These are phyloP conservation scores for Pelagia noctiluca DNA, from an alignment of 30 jellyfish, hydroid and myxozoan genomes.

Conservation along the genomic window DNA sequence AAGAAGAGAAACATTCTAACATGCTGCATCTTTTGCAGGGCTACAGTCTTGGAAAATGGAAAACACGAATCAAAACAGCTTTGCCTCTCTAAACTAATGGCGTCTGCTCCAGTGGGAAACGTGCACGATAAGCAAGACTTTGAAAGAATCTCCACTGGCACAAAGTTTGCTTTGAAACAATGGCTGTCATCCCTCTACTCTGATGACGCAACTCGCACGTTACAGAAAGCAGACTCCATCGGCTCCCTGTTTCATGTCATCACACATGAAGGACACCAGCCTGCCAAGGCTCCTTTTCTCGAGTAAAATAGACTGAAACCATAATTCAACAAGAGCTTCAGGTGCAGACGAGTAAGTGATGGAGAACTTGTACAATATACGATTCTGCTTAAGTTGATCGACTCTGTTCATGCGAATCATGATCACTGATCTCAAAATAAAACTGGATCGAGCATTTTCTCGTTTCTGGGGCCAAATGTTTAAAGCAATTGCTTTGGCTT, in stretches of 20 bases:
- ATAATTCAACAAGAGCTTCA: too few species aligned
- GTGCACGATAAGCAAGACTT: conserved; percentile 45
- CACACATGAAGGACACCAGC: conserved; percentile 77
- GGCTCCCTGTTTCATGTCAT: conserved; percentile 71
- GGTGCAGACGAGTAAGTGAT: too few species aligned
- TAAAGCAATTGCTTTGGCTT: too few species aligned
- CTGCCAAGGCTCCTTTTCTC: conserved; percentile 65
- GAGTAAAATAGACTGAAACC: conserved; percentile 8
- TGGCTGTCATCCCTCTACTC: conserved; percentile 46
- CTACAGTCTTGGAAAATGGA: conserved; percentile 57
- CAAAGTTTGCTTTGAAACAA: conserved; percentile 64
- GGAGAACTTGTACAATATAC: too few species aligned
- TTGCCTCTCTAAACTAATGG: conserved; percentile 68
- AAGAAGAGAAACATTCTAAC: too few species aligned
- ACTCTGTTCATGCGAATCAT: too few species aligned
- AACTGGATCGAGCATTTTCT: too few species aligned
- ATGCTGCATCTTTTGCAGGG: conserved; percentile 21
- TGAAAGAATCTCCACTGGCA: conserved; percentile 71
- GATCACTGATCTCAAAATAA: too few species aligned
- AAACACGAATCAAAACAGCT: conserved; percentile 28
- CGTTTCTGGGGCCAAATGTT: too few species aligned
- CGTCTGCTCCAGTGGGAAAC: conserved; percentile 47
- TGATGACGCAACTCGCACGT: conserved; percentile 4
- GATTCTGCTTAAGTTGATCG: too few species aligned
- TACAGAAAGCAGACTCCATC: conserved; percentile 52